Conservation (phyloP, 64 coral and sea anemone genomes). For the Cladopsammia gracilis region DNA sequence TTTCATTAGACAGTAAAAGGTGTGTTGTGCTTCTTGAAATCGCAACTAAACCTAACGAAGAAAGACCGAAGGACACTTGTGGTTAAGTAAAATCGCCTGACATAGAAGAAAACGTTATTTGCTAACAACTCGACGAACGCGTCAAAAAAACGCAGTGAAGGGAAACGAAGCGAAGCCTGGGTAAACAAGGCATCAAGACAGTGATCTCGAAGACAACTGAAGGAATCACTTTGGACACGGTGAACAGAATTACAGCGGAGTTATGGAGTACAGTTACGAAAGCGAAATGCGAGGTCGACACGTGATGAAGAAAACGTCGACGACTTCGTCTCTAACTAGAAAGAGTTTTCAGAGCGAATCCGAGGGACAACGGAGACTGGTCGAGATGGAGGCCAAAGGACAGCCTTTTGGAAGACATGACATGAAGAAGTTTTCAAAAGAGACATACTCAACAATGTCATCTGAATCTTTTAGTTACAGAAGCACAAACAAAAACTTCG, state of each 20-base stretch:
- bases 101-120: not conserved
- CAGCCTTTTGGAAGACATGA: not conserved
- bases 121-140: not conserved
- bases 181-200: not conserved
- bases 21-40: not conserved
- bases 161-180: not conserved
- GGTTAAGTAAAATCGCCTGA: not conserved
- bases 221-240: not conserved
- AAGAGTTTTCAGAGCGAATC: not conserved
- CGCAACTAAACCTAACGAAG: not conserved
- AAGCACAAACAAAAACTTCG: not conserved
- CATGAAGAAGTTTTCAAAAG: slow-evolving; percentile 1
- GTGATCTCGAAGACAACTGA: not conserved
- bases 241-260: not conserved
- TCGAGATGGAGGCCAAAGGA: not conserved
- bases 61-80: not conserved
- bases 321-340: not conserved
- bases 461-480: not conserved
- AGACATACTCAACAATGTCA: not conserved
- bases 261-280: not conserved
- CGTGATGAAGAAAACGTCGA: not conserved
- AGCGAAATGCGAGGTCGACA: not conserved
- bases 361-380: not conserved
- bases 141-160: not conserved
- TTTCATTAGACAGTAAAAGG: not conserved